A percentile compares a stretch with the other conserved stretches of the same genome.
Evolutionary conservation across 1,140 invertebrate species (phyloP).

Genomic region (Phthorimaea operculella): DNA sequence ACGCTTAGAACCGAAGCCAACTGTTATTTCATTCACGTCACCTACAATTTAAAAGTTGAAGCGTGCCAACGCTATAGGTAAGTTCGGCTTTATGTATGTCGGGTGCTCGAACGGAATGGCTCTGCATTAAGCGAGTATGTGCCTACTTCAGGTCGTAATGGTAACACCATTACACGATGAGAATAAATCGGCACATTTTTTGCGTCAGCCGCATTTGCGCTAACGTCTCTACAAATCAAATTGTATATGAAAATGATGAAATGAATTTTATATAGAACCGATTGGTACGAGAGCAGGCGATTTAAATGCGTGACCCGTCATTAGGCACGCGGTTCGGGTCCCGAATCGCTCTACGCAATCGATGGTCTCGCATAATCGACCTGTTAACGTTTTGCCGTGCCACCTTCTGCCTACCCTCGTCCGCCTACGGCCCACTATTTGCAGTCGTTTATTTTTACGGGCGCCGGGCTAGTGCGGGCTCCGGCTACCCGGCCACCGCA

Average conservation of each 20-base stretch:
- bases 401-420: slow-evolving; percentile 10
- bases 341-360: slow-evolving; percentile 34
- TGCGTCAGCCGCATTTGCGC: slow-evolving; percentile 8
- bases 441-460: slow-evolving; percentile 32
- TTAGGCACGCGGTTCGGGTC: slow-evolving; percentile 38
- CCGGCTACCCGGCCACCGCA: background rate
- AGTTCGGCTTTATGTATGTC: background rate
- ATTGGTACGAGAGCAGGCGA: slow-evolving; percentile 46
- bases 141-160: slow-evolving; percentile 10
- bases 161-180: slow-evolving; percentile 11
- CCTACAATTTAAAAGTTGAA: slow-evolving; percentile 23
- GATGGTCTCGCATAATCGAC: slow-evolving; percentile 54
- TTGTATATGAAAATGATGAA: slow-evolving; percentile 13
- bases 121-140: slow-evolving; percentile 6
- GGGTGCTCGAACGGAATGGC: background rate
- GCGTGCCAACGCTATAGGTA: slow-evolving; percentile 7
- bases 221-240: slow-evolving; percentile 1
- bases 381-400: slow-evolving; percentile 46
- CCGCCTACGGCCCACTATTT: slow-evolving; percentile 16
- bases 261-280: slow-evolving; percentile 28
- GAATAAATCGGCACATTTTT: slow-evolving; percentile 20
- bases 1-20: slow-evolving; percentile 4
- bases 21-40: slow-evolving; percentile 19
- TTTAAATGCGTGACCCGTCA: slow-evolving; percentile 62
- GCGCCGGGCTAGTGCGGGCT: slow-evolving; percentile 1